Conservation (phyloP, 2,888 invertebrate species). For the Pterobdella sp. region DNA sequence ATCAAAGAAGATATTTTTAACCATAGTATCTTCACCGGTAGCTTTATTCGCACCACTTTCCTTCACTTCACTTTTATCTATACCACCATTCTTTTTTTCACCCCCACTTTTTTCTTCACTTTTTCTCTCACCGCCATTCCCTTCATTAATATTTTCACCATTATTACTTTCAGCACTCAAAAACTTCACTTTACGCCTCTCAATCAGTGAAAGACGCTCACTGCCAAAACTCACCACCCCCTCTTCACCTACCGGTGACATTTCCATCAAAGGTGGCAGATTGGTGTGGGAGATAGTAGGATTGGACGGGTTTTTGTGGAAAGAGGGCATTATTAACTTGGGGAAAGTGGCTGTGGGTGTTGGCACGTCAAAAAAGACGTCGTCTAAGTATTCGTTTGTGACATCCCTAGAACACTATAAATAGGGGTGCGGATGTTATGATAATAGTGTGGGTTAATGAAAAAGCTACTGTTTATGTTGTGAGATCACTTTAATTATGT, state of each 20-base stretch:
- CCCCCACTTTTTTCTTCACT: not conserved
- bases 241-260: not conserved
- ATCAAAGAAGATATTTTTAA: too few relatives aligned
- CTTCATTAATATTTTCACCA: not conserved
- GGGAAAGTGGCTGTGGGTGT: constrained; percentile 29
- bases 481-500: not conserved
- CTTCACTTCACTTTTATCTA: not conserved
- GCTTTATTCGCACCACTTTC: not conserved
- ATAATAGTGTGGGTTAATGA: too few relatives aligned
- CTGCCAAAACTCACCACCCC: not conserved
- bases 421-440: too few relatives aligned
- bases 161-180: too few relatives aligned
- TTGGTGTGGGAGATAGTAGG: not conserved
- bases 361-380: constrained; percentile 38
- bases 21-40: too few relatives aligned
- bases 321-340: too few relatives aligned
- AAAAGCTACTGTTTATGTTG: too few relatives aligned
- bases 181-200: not conserved
- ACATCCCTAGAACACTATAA: too few relatives aligned
- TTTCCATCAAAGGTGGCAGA: not conserved
- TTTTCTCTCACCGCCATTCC: not conserved
- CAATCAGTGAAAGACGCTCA: not conserved
- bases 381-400: constrained; percentile 33
- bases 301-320: not conserved
- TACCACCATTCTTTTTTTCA: not conserved